Evolutionary conservation across 2,113 vertebrate species (phyloP).

Genomic region (Noturus placidus): DNA sequence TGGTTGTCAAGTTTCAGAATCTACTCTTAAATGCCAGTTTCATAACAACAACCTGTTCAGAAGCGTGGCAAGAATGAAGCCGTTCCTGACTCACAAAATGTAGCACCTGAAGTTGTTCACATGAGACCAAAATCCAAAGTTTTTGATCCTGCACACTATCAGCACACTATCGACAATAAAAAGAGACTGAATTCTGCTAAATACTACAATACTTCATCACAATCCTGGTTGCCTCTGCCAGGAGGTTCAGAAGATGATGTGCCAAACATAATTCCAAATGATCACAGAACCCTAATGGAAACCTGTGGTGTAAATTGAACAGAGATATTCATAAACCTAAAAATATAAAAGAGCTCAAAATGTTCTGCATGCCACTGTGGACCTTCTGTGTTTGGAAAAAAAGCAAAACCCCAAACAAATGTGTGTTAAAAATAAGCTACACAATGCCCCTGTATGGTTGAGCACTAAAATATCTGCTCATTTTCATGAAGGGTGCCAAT

Average conservation of each 20-base stretch:
- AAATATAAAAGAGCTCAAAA: not conserved
- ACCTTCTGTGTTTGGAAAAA: not conserved
- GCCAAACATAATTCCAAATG: not conserved
- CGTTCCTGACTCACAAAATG: not conserved
- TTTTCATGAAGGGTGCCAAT: not conserved
- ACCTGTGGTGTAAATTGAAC: not conserved
- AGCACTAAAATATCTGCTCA: not conserved
- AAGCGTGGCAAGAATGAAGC: not conserved
- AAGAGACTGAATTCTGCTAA: not conserved
- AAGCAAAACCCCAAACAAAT: not conserved
- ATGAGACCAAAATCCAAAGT: not conserved
- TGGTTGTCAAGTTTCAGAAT: slow-evolving; percentile 18
- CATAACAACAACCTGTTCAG: not conserved
- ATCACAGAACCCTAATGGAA: not conserved
- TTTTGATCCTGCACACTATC: not conserved
- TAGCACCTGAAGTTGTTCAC: not conserved
- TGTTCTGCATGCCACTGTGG: not conserved
- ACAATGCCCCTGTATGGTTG: not conserved
- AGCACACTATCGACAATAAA: not conserved
- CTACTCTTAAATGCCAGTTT: not conserved
- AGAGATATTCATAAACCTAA: not conserved
- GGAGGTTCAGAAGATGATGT: not conserved
- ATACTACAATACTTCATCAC: not conserved
- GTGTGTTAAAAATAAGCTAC: not conserved
- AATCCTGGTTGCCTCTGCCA: not conserved